A percentile compares a stretch with the other conserved stretches of the same genome.
These are phyloP conservation scores for Rattus rattus DNA, from an alignment of 2,113 vertebrate genomes.

Conservation along the genomic window DNA sequence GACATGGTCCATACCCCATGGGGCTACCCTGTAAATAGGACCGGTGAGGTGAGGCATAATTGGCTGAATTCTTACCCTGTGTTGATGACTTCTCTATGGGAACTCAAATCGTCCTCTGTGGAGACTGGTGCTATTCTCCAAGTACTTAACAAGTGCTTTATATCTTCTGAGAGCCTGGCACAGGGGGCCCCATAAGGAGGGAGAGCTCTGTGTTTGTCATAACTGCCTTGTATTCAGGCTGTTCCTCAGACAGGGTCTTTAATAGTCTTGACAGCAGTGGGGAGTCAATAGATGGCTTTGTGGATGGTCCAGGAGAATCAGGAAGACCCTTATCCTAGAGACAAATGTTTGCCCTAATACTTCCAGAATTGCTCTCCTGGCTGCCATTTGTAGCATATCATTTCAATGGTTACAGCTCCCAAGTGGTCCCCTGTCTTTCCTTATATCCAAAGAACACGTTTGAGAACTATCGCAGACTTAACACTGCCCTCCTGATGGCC, in stretches of 20 bases:
- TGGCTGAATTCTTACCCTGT: conserved; percentile 77
- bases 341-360: conserved; percentile 65
- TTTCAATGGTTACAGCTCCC: neutral
- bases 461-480: neutral
- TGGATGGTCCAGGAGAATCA: conserved; percentile 65
- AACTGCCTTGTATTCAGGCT: neutral
- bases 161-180: conserved; percentile 71
- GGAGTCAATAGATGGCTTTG: conserved; percentile 64
- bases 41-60: conserved; percentile 77
- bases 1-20: conserved; percentile 72
- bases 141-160: conserved; percentile 70
- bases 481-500: neutral
- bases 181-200: conserved; percentile 43
- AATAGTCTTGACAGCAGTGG: neutral
- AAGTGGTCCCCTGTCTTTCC: neutral
- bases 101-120: conserved; percentile 69
- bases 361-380: conserved; percentile 60
- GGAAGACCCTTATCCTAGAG: conserved; percentile 64
- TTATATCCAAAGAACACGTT: neutral
- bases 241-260: conserved; percentile 47
- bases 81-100: conserved; percentile 79
- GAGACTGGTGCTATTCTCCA: conserved; percentile 76
- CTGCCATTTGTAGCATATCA: conserved; percentile 4
- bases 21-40: conserved; percentile 72
- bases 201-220: conserved; percentile 10